A percentile compares a stretch with the other conserved stretches of the same genome.
Evolutionary conservation across 2,797 vertebrate genomes (phyloP).

Genomic region (Peromyscus aztecus): DNA sequence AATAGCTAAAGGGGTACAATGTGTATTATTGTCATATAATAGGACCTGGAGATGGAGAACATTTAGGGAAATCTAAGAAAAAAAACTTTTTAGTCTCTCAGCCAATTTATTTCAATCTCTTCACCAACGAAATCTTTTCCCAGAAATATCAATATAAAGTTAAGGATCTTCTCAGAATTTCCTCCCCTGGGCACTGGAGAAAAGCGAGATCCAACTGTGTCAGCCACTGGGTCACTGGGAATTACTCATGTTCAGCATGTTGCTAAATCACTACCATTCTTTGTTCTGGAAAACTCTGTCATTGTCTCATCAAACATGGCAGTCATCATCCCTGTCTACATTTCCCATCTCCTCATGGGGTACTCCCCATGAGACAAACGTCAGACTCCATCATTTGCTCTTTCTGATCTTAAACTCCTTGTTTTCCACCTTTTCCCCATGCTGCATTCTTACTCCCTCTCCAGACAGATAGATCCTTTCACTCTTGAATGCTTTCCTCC

Average conservation of each 20-base stretch:
- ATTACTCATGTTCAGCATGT: background rate
- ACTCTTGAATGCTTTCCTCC: slow-evolving; percentile 32
- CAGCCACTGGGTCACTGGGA: background rate
- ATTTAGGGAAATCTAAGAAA: background rate
- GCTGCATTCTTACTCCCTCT: background rate
- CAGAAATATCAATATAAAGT: slow-evolving; percentile 60
- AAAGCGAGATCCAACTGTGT: background rate
- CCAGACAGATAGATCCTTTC: slow-evolving; percentile 13
- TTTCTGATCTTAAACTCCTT: background rate
- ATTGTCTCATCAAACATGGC: background rate
- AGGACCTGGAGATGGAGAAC: slow-evolving; percentile 31
- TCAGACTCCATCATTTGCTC: background rate
- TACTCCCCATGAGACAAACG: background rate
- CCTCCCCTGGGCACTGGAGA: background rate
- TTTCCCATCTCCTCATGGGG: background rate
- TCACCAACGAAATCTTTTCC: slow-evolving; percentile 51
- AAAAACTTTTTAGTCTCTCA: background rate
- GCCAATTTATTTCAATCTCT: slow-evolving; percentile 23
- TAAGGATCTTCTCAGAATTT: slow-evolving; percentile 49
- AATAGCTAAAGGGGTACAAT: background rate
- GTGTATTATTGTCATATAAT: background rate
- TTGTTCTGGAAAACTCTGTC: slow-evolving; percentile 40
- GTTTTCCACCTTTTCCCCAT: background rate
- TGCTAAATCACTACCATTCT: slow-evolving; percentile 27
- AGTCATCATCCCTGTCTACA: background rate